A percentile compares a stretch with the other conserved stretches of the same genome.
Evolutionary conservation across 2,797 vertebrate genomes (phyloP).

Genomic region (Falco naumanni): DNA sequence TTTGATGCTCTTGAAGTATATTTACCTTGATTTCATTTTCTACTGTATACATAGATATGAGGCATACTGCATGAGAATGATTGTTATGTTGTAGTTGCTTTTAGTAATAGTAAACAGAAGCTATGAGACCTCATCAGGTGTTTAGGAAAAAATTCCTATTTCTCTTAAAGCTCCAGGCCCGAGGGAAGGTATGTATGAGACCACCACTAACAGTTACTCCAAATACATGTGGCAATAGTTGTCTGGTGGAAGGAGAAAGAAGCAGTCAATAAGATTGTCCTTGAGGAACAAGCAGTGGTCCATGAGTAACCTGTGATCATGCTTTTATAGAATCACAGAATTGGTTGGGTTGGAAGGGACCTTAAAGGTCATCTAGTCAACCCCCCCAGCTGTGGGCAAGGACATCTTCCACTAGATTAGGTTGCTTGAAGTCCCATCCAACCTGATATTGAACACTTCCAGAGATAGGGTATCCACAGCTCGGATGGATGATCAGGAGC

Average conservation of each 20-base stretch:
- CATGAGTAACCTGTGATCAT: neutral
- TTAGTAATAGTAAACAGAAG: neutral
- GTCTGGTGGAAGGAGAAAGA: neutral
- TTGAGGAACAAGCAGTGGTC: neutral
- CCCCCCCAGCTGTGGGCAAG: fast-evolving
- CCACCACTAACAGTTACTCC: neutral
- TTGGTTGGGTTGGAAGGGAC: neutral
- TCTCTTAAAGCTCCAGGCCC: neutral
- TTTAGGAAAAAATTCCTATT: neutral
- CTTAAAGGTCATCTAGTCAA: neutral
- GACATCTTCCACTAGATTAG: neutral
- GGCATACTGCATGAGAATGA: neutral
- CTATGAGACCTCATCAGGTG: neutral
- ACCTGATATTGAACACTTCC: neutral
- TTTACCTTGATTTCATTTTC: neutral
- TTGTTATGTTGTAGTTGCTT: neutral
- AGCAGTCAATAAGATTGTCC: neutral
- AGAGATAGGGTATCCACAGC: no score
- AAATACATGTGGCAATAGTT: neutral
- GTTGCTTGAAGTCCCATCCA: neutral
- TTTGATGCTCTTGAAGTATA: neutral
- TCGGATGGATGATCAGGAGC: neutral
- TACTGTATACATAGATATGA: neutral
- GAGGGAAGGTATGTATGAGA: fast-evolving
- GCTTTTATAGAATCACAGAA: neutral